Evolutionary conservation across 2,113 vertebrate genomes (phyloP), one percentile per base, ranked within the genome.

Genomic region (Gymnogyps californianus): DNA sequence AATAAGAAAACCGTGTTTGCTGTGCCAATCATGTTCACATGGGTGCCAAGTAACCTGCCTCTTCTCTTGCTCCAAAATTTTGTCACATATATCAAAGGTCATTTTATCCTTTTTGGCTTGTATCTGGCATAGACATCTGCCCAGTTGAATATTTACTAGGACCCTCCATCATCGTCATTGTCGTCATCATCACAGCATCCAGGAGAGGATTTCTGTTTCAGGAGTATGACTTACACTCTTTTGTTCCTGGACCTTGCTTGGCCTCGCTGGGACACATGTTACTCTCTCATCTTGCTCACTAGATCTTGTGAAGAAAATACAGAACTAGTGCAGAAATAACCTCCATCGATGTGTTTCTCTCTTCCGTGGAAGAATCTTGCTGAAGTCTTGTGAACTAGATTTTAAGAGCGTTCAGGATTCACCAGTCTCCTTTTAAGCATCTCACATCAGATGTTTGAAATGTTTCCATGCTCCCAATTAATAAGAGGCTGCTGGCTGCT

Each of bases 241-340:
- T 58, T 47, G 51, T 54, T 87, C 67, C 47, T 71, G 65, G 61
- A 16, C 7, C 4, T 65, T 83, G 16, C 40, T 72, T 92, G 58
- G 13, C 38, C n/a, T 59, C 22, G 9, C 28, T 34, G 69, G 59
- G 32, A 32, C 19, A 44, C 13, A 4, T 0, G 1, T 72, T 44
- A n/a, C 11, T 84, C 12, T 51, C 32, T 61, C 52, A 46, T 42
- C 25, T 64, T 10, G 3, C 57, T 80, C 22, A 21, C 36, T 69
- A 34, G 11, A 32, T 76, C 31, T 19, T 54, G 15, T 29, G 42
- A 78, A 59, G 8, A 70, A 81, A 87, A 82, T n/a, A 51, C 7
- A 75, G n/a, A 89, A 55, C 14, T 46, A 69, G 17, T 69, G 28
- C 38, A 36, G 58, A 87, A 75, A 32, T 31, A 58, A 4, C 13